Base-by-base conservation (phyloP, 2,888 invertebrate species). In the Leucozona laternaria region DNA sequence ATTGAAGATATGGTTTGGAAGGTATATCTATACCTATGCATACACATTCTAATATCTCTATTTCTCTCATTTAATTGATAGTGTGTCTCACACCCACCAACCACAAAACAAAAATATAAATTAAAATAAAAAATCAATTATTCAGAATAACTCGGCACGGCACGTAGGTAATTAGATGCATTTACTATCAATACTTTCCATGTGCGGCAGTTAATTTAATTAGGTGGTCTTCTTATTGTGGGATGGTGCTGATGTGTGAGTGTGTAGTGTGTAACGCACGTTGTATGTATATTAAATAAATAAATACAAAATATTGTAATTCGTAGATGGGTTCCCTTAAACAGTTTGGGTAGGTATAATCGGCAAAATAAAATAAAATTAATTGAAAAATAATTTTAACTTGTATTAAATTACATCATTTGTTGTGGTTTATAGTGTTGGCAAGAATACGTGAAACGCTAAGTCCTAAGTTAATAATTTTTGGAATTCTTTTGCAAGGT, bases 151-250 rank as follows among this genome's bases (percentile, higher is more conserved):
- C 48, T 68, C 48, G 68, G 55, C 72, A 72, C 84, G 50, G 60
- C 72, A 72, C 84, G n/a, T n/a, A 17, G 2, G 77, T 80, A 85
- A 85, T 77, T 72, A 22, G 48, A 73, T 73, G 37, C 4, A 40
- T 10, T 22, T 22, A 22, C 22, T 66, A 55, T 80, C 58, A 50
- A 85, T 78, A 60, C 25, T n/a, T n/a, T 34, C 37, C 80, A 85
- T 78, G 85, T 70, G 85, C 57, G 80, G 68, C 48, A 48, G 80
- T 81, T 77, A 77, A 80, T 77, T 80, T 77, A 15, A 85, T 85
- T 80, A 80, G 60, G 58, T 45, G 53, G 22, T 55, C 28, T 66
- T 28, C 17, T 25, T 17, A 8, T 57, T 34, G 8, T 15, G 10
- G 10, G 22, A 15, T 22, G 4, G 13, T 40, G 15, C 15, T 37